Base-by-base conservation (phyloP, 1,140 invertebrate genomes). In the Zaprionus africanus region DNA sequence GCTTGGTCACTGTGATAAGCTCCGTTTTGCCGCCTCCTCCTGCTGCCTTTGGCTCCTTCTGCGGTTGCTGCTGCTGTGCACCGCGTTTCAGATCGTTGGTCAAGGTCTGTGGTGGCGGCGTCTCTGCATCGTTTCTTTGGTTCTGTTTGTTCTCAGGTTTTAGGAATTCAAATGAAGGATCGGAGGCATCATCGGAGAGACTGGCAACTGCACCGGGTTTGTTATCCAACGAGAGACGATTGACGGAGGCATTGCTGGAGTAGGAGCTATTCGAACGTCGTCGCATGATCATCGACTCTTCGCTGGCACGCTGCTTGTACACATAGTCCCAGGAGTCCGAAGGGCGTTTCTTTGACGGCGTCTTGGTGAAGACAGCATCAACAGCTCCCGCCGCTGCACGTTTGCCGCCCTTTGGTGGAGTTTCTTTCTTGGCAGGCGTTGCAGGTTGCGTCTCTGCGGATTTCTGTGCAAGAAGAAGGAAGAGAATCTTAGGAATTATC, bases 251-350 rank as follows among this genome's bases (percentile, higher is more conserved):
- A 84, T 95, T 94, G 90, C 96, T 97, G 0, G 96, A 97, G 92
- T 96, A 97, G 13, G 96, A 97, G 90, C 96, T 97, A 61, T 96
- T 97, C 0, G 96, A 97, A 83, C 97, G 96, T 56, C 96, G 94
- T 46, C 96, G 94, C 78, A 97, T 95, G 36, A 97, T 97, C 79
- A 96, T 94, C 1, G 96, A 97, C 49, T 96, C 96, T 78, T 97
- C 96, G 34, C 95, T 83, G 24, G 84, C 95, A 2, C 94, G 93
- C 59, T 92, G 78, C 93, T 94, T 68, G 93, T 94, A 94, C 92
- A 93, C 93, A 81, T 95, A 94, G 77, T 95, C 94, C 56, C 93
- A 93, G 5, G 94, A 93, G 34, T 94, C 93, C 6, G 94, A 94
- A 36, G 94, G 90, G 28, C 94, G 86, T 66, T 93, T 82, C 86